Percentiles rank a stretch among this genome's conserved stretches.
phyloP scores from a whole-genome alignment of 2,888 invertebrate genomes.

The Steinernema hermaphroditum region DNA sequence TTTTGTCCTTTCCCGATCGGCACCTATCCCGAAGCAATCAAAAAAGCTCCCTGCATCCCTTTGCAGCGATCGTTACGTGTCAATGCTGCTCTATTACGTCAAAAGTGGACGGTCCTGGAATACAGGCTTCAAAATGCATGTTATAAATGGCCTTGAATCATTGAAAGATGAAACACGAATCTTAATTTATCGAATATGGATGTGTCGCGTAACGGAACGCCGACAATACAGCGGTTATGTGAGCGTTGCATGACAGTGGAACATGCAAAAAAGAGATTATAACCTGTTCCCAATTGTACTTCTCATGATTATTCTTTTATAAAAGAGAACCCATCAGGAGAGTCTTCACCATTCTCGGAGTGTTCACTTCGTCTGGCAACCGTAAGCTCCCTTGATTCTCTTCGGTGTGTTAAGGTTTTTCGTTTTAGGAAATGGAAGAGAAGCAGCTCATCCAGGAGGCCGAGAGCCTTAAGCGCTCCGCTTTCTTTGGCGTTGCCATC shows the following conservation, averaged over 20 bases:
- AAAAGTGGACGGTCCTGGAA: too few relatives aligned
- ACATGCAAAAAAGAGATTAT: background rate
- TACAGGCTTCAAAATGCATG: too few relatives aligned
- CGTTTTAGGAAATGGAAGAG: background rate
- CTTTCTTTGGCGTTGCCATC: slow-evolving; percentile 50
- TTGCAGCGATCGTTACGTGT: too few relatives aligned
- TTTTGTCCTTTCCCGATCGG: too few relatives aligned
- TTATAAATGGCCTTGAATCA: too few relatives aligned
- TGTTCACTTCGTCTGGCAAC: background rate
- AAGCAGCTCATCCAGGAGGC: slow-evolving; percentile 29
- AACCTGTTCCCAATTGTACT: background rate
- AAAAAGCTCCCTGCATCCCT: too few relatives aligned
- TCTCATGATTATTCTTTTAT: background rate
- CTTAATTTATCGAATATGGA: too few relatives aligned
- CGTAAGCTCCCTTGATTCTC: background rate
- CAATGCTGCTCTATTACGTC: too few relatives aligned
- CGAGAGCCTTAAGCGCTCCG: slow-evolving; percentile 32
- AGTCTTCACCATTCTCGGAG: background rate
- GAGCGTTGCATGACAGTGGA: background rate
- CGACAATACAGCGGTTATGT: background rate
- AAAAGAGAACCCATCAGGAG: background rate
- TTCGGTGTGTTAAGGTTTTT: background rate
- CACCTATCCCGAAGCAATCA: too few relatives aligned
- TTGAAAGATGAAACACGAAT: too few relatives aligned
- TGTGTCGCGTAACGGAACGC: too few relatives aligned